Percentiles rank a stretch among this genome's conserved stretches.
phyloP scores from a whole-genome alignment of 1,140 invertebrate genomes.

The Oncopodura yosiiana region DNA sequence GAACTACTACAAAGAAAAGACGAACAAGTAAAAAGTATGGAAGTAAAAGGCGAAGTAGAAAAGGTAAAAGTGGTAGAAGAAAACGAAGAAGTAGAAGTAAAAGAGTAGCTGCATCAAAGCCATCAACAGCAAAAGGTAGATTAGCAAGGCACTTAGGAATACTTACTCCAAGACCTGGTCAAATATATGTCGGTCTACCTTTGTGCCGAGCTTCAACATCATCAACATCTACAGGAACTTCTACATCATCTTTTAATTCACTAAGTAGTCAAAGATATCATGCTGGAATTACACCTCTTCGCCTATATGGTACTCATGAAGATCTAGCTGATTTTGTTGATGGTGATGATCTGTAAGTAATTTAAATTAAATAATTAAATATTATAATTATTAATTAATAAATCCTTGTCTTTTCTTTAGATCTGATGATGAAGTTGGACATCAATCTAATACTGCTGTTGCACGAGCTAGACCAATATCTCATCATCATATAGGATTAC shows the following conservation, averaged over 20 bases:
- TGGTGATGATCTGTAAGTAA: constrained; percentile 14
- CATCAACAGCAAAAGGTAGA: constrained; percentile 39
- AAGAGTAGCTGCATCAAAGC: too few relatives aligned
- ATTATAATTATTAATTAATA: constrained; percentile 26
- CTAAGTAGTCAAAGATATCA: constrained; percentile 20
- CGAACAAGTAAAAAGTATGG: constrained; percentile 37
- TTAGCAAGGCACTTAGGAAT: constrained; percentile 43
- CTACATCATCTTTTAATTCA: constrained; percentile 5
- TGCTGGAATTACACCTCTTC: constrained; percentile 28
- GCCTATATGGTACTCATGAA: constrained; percentile 16
- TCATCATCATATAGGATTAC: background rate
- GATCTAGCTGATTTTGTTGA: constrained; percentile 24
- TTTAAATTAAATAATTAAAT: background rate
- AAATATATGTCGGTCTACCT: constrained; percentile 40
- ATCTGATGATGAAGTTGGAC: constrained; percentile 34
- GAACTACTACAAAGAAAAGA: constrained; percentile 28
- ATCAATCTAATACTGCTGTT: constrained; percentile 35
- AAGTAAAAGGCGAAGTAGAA: constrained; percentile 36
- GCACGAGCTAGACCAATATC: constrained; percentile 16
- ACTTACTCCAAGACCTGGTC: constrained; percentile 37
- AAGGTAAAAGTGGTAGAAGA: constrained; percentile 32
- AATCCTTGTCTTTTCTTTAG: constrained; percentile 16
- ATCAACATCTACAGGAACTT: background rate
- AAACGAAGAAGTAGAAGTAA: constrained; percentile 14
- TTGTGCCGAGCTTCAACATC: constrained; percentile 6